Conservation (phyloP, 1,140 invertebrate genomes). For the Neodiprion virginianus region DNA sequence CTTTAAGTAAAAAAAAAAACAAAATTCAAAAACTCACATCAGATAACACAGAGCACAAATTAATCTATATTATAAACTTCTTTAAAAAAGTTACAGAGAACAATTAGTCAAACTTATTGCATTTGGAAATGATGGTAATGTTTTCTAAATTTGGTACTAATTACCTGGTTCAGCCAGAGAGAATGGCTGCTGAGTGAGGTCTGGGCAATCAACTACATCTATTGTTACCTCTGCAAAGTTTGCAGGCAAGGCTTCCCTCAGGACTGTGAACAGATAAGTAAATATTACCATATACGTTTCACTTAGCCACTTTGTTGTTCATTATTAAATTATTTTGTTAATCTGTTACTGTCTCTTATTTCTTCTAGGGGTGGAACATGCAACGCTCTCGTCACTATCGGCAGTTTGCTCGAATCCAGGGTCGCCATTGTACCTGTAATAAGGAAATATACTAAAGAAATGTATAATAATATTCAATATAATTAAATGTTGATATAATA, state of each 20-base stretch:
- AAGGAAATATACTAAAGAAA: background rate
- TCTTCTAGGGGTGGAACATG: slow-evolving; percentile 64
- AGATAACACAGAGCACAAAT: too few species aligned
- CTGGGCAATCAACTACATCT: slow-evolving; percentile 81
- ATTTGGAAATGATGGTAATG: slow-evolving; percentile 18
- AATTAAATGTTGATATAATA: too few species aligned
- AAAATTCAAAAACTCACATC: background rate
- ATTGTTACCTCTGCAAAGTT: slow-evolving; percentile 78
- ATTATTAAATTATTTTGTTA: slow-evolving; percentile 29
- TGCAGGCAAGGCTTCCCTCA: slow-evolving; percentile 70
- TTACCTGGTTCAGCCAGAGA: slow-evolving; percentile 78
- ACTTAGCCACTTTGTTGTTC: background rate
- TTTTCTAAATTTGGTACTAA: slow-evolving; percentile 16
- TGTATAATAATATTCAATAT: too few species aligned
- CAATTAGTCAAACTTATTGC: slow-evolving; percentile 14
- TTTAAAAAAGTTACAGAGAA: slow-evolving; percentile 10
- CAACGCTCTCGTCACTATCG: slow-evolving; percentile 61
- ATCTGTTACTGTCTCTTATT: slow-evolving; percentile 62
- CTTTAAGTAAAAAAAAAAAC: slow-evolving; percentile 59
- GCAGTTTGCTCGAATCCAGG: slow-evolving; percentile 33
- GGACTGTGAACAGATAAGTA: slow-evolving; percentile 64
- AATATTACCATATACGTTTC: slow-evolving; percentile 19
- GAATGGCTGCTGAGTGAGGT: slow-evolving; percentile 80
- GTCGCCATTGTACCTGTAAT: background rate
- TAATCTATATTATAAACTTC: too few species aligned